These are phyloP conservation scores for Platycheirus rosarum DNA, from an alignment of 2,888 invertebrate genomes.

Conservation along the genomic window DNA sequence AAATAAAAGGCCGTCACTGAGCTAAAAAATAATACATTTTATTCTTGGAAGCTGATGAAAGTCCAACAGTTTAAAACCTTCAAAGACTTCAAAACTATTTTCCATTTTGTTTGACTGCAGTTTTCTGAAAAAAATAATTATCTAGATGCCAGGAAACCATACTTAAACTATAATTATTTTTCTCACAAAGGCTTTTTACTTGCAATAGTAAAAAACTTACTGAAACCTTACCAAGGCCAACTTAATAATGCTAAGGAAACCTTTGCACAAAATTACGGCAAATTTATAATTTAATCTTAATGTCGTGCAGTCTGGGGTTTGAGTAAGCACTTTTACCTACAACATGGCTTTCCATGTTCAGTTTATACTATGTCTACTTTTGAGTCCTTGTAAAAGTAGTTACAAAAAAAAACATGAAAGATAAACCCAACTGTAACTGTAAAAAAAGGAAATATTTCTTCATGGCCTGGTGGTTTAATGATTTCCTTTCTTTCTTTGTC, in stretches of 20 bases:
- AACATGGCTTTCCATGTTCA: neutral
- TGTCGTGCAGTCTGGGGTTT: neutral
- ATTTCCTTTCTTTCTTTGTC: constrained; percentile 45
- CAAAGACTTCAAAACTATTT: no score
- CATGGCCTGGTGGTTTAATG: constrained; percentile 55
- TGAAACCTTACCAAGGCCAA: no score
- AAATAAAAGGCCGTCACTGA: no score
- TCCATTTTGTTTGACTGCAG: no score
- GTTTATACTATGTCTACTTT: constrained; percentile 22
- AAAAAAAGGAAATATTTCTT: constrained; percentile 37
- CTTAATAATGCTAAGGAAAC: neutral
- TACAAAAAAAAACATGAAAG: constrained; percentile 3
- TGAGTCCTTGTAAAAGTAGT: neutral
- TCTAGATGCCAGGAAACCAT: no score
- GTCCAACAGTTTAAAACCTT: no score
- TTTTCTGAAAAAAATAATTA: no score
- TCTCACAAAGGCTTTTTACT: no score
- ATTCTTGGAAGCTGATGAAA: no score
- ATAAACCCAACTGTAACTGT: constrained; percentile 18
- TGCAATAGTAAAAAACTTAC: no score
- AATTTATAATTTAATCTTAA: constrained; percentile 9
- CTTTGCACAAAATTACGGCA: neutral
- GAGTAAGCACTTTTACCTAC: neutral
- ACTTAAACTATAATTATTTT: no score
- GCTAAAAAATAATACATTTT: no score